Evolutionary conservation across 2,797 vertebrate genomes (phyloP), one percentile per base, ranked within the genome.

Genomic region (Neoniphon sammara): DNA sequence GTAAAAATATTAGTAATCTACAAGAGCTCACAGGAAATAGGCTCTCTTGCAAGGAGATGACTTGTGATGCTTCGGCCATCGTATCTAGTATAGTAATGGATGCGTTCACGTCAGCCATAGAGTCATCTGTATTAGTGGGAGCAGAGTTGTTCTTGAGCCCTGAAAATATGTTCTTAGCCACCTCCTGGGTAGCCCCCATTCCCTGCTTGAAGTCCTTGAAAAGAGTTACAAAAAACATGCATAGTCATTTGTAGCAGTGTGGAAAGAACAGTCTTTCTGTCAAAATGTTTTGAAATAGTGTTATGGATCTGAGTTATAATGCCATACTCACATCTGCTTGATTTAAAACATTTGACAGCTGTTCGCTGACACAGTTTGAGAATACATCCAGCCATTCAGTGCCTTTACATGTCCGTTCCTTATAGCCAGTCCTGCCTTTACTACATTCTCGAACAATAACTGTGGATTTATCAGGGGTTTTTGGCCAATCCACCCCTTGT

Each of bases 181-280:
- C 55, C 0, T 77, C 14, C 5, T 64, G 21, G 1, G 90, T 90
- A 4, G 93, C 88, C 2, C 91, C 92, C 1, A 90, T 70, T 74
- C 94, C 94, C 60, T 67, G 76, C 20, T 47, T 2, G 62, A 94
- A 93, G 21, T 25, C 52, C 94, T 95, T 63, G 2, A 78, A 78
- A 57, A 20, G 30, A 17, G 62, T 49, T 12, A 66, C 5, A 64
- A 73, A 56, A 62, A 31, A 65, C 36, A 23, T 2, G 6, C 30
- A 34, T 61, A 9, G 2, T 20, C 44, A 55, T 14, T 58, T 55
- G 12, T 46, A 20, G 47, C 1, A 25, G n/a, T 31, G 14, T 9
- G 31, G 0, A 47, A 34, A 23, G 53, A 0, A 57, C 1, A 23
- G 50, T 53, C 2, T 20, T 55, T 2, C 12, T 4, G 3, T 39